phyloP scores from a whole-genome alignment of 1,140 invertebrate species.

The Lordiphosa collinella region DNA sequence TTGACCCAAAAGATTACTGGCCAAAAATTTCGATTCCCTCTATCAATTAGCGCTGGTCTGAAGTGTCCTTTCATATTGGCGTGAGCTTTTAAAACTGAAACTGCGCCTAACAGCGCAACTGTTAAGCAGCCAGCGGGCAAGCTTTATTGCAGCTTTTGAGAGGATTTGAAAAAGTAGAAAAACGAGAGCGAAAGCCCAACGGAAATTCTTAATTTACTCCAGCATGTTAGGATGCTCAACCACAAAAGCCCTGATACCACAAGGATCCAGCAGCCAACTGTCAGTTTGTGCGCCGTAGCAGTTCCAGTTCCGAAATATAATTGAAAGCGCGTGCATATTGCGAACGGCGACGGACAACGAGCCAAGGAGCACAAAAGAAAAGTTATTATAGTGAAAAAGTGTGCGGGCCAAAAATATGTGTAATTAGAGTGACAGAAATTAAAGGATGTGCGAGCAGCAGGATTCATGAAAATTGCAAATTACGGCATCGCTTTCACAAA shows the following conservation, averaged over 20 bases:
- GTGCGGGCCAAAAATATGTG: slow-evolving; percentile 34
- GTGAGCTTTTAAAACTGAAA: neutral
- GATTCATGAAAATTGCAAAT: slow-evolving; percentile 32
- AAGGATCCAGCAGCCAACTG: slow-evolving; percentile 57
- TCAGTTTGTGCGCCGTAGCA: slow-evolving; percentile 64
- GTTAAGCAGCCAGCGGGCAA: neutral
- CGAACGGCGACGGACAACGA: slow-evolving; percentile 32
- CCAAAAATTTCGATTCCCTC: too few species aligned
- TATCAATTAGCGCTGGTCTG: too few species aligned
- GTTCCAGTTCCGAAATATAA: slow-evolving; percentile 53
- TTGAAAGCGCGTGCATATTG: slow-evolving; percentile 58
- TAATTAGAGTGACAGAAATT: slow-evolving; percentile 48
- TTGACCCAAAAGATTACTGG: too few species aligned
- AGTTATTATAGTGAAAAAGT: slow-evolving; percentile 64
- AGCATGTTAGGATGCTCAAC: slow-evolving; percentile 31
- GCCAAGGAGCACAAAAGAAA: slow-evolving; percentile 31
- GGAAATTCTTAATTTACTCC: slow-evolving; percentile 1
- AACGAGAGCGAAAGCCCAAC: slow-evolving; percentile 11
- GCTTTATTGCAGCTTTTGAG: neutral
- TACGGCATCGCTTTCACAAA: slow-evolving; percentile 13
- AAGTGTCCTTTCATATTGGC: neutral
- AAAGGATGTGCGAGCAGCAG: slow-evolving; percentile 32
- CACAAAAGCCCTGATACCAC: slow-evolving; percentile 10
- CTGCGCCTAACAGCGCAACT: slow-evolving; percentile 4
- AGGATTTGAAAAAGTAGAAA: neutral